A percentile compares a stretch with the other conserved stretches of the same genome.
These are phyloP conservation scores for Polyergus mexicanus DNA, from an alignment of 1,140 invertebrate genomes.

Conservation along the genomic window DNA sequence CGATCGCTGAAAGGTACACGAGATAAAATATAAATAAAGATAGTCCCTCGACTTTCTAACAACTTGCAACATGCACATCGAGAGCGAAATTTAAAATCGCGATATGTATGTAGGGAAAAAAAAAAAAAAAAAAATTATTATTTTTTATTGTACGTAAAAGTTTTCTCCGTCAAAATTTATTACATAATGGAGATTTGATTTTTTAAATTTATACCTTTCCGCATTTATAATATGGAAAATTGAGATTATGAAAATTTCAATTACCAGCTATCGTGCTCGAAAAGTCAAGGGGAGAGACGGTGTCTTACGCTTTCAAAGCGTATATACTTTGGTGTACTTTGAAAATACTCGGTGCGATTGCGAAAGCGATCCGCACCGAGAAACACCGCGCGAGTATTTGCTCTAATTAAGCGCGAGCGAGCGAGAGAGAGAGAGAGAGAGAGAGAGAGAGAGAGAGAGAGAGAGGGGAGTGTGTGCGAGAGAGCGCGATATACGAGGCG, in stretches of 20 bases:
- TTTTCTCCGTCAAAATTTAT: neutral
- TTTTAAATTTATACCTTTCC: slow-evolving; percentile 13
- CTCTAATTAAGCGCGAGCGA: slow-evolving; percentile 65
- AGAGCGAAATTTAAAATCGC: neutral
- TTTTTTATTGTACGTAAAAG: neutral
- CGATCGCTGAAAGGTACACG: slow-evolving; percentile 10
- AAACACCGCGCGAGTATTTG: slow-evolving; percentile 38
- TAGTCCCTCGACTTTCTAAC: neutral
- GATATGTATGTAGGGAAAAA: too few species aligned
- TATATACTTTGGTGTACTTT: neutral
- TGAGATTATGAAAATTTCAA: neutral
- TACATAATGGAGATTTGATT: slow-evolving; percentile 26
- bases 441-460: slow-evolving; percentile 1
- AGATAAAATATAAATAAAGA: slow-evolving; percentile 31
- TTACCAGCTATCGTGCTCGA: neutral
- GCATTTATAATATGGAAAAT: neutral
- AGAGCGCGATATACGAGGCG: slow-evolving; percentile 60
- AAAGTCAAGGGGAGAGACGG: neutral
- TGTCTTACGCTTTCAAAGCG: neutral
- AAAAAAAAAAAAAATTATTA: too few species aligned
- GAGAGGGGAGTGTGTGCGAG: slow-evolving; percentile 37
- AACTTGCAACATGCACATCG: neutral
- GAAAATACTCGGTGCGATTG: slow-evolving; percentile 25
- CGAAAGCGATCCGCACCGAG: slow-evolving; percentile 45
- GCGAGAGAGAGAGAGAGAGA: slow-evolving; percentile 42